A percentile compares a stretch with the other conserved stretches of the same genome.
Evolutionary conservation across 2,888 invertebrate species (phyloP).

Genomic region (Mythimna ferrago): DNA sequence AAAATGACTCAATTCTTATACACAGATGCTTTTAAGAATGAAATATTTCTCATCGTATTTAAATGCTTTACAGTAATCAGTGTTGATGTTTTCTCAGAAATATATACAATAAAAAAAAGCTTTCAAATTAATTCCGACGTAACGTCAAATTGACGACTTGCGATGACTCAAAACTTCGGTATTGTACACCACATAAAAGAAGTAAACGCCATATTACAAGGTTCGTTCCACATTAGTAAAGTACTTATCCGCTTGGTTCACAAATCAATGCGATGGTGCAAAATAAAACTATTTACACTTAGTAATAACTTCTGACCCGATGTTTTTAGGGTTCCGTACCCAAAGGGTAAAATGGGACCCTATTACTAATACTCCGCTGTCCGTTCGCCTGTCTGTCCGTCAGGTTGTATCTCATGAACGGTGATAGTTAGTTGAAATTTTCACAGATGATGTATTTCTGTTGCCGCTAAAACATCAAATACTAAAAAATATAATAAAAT

Average conservation of each 20-base stretch:
- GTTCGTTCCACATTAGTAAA: conserved; percentile 41
- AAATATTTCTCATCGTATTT: conserved; percentile 10
- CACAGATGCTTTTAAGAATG: background rate
- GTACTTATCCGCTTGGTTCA: conserved; percentile 16
- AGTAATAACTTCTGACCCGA: conserved; percentile 9
- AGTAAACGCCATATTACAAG: conserved; percentile 42
- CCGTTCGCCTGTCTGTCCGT: too few relatives aligned
- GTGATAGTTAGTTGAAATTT: too few relatives aligned
- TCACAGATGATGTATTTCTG: too few relatives aligned
- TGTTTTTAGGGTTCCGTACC: background rate
- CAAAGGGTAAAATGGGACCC: too few relatives aligned
- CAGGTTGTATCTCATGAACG: too few relatives aligned
- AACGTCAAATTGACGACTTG: conserved; percentile 30
- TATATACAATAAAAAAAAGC: conserved; percentile 1
- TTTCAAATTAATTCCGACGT: conserved; percentile 29
- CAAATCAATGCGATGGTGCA: conserved; percentile 13
- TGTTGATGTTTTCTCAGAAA: conserved; percentile 11
- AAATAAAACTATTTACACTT: conserved; percentile 11
- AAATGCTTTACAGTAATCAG: background rate
- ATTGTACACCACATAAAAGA: conserved; percentile 16
- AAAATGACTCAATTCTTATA: background rate
- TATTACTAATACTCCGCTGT: too few relatives aligned
- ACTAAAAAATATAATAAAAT: too few relatives aligned
- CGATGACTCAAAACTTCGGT: conserved; percentile 36
- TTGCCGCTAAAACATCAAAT: too few relatives aligned